A percentile compares a stretch with the other conserved stretches of the same genome.
These are phyloP conservation scores for Girardinus metallicus DNA, from an alignment of 2,797 vertebrate genomes.

Conservation along the genomic window DNA sequence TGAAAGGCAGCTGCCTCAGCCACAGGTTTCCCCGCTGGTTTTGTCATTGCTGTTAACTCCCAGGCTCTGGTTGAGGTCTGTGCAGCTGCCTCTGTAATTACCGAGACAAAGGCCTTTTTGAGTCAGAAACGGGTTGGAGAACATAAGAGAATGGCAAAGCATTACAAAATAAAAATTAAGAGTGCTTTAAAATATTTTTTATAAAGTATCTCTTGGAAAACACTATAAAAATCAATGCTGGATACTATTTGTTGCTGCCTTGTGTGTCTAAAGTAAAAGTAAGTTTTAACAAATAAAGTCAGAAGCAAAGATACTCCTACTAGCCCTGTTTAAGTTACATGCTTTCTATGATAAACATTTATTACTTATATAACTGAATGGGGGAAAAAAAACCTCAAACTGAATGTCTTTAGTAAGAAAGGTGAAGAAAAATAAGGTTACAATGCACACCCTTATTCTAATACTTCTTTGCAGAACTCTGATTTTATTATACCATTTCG, in stretches of 20 bases:
- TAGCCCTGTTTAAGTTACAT: background rate
- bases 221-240: slow-evolving; percentile 26
- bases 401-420: background rate
- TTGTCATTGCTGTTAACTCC: slow-evolving; percentile 68
- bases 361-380: background rate
- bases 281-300: background rate
- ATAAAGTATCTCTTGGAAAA: slow-evolving; percentile 55
- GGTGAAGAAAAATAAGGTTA: background rate
- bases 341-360: background rate
- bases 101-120: slow-evolving; percentile 73
- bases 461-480: background rate
- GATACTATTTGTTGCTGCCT: background rate
- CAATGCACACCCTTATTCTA: background rate
- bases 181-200: slow-evolving; percentile 43
- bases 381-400: no score
- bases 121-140: slow-evolving; percentile 60
- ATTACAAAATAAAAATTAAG: slow-evolving; percentile 58
- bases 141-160: slow-evolving; percentile 49
- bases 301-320: background rate
- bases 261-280: background rate
- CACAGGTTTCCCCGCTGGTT: slow-evolving; percentile 72
- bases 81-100: slow-evolving; percentile 78
- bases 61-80: slow-evolving; percentile 66
- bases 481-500: background rate
- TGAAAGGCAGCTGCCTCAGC: slow-evolving; percentile 68